Base-by-base conservation (phyloP, 1,140 invertebrate species). In the Calephelis nemesis region DNA sequence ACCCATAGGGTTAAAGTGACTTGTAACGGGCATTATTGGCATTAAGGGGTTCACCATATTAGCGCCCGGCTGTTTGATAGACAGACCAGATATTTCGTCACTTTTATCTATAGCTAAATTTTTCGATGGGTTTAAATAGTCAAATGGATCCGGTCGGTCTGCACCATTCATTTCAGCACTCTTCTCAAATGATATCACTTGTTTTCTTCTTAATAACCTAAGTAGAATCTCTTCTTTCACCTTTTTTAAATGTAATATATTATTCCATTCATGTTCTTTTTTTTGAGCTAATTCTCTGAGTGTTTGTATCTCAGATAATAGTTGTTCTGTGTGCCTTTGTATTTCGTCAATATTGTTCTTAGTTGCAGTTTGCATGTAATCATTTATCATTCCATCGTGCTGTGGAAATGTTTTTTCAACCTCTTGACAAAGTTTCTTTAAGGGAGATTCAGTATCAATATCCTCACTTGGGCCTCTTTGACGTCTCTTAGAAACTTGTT, bases 241-340 rank as follows among this genome's bases (percentile, higher is more conserved):
- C 81, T 97, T 97, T 78, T 95, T 95, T 72, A 96, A 89, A 78
- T 95, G 94, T 7, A 97, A 79, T 42, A 97, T 95, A 60, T 95
- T 94, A 77, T 97, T 97, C 96, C 96, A 97, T 86, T 97, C 96
- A 71, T 95, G 93, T 92, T 97, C 96, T 83, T 97, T 97, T 76
- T 95, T 94, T 74, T 94, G 93, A 1, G 95, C 93, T 11, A 96
- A 78, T 72, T 95, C 94, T 60, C 94, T 92, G 60, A 97, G 84
- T 1, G 94, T 94, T 79, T 94, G 90, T 70, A 95, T 94, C 79
- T 95, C 95, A 19, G 89, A 81, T 7, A 94, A 83, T 9, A 95
- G 79, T 71, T 93, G 93, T 71, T 94, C 94, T 0, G 93, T 93
- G 65, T 93, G 92, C 64, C 87, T 85, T 65, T 94, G 92, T 62